phyloP scores from a whole-genome alignment of 2,797 vertebrate genomes.

The Aeoliscus strigatus region DNA sequence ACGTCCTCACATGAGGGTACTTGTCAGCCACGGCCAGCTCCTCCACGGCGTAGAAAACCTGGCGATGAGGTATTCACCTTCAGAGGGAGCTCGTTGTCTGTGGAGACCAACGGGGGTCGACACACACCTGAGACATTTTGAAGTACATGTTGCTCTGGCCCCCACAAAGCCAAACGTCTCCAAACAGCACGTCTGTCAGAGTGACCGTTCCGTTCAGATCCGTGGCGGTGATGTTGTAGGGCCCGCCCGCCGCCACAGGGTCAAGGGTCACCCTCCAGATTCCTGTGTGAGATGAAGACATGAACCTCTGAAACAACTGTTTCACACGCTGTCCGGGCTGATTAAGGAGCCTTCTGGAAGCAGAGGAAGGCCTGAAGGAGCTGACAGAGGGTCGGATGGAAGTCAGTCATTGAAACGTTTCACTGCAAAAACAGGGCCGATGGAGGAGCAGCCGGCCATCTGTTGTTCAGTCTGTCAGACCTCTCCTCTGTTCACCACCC shows the following conservation, averaged over 20 bases:
- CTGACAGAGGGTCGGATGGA: no score
- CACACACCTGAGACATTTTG: constrained; percentile 75
- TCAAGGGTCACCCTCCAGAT: constrained; percentile 79
- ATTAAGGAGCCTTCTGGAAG: no score
- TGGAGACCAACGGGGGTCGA: no score
- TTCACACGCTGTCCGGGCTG: no score
- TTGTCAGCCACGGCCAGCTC: constrained; percentile 67
- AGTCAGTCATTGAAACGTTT: no score
- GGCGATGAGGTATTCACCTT: neutral
- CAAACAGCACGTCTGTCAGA: constrained; percentile 83
- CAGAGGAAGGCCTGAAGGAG: no score
- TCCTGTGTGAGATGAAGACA: constrained; percentile 28
- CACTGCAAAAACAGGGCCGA: no score
- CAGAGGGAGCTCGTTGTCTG: no score
- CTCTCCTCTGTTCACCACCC: no score
- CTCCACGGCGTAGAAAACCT: constrained; percentile 80
- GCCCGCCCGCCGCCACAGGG: constrained; percentile 78
- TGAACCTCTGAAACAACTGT: neutral
- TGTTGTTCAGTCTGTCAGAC: no score
- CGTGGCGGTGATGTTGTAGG: constrained; percentile 71
- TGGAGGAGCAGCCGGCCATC: no score
- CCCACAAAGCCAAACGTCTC: constrained; percentile 90
- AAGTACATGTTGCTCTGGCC: constrained; percentile 97
- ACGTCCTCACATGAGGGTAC: constrained; percentile 79
- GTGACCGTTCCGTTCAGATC: constrained; percentile 15